Base-by-base conservation (phyloP, 2,797 vertebrate species). In the Platalea minor region DNA sequence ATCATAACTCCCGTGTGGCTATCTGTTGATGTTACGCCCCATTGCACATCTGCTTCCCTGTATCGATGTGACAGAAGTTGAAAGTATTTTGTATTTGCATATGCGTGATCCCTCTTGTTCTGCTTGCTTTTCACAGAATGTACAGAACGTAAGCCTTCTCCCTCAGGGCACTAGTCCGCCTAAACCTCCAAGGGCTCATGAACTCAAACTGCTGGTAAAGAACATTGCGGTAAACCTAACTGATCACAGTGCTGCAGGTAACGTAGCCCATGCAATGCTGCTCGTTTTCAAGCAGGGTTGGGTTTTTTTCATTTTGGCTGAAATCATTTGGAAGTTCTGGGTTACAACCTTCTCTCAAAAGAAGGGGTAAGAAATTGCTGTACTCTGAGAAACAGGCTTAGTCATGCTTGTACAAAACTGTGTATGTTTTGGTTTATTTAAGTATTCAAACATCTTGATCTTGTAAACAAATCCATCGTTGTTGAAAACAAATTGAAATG, bases 111-210 rank as follows among this genome's bases (percentile, higher is more conserved):
- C 33, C 65, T 83, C 29, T 39, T 92, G 45, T 72, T 77, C 77
- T 94, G 75, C 45, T 93, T 85, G 74, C 64, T 67, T 64, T 95
- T 80, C 83, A 80, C 97, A 99, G 99, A 98, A 96, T 63, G 93
- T 97, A 7, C 97, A 96, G 84, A 97, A 70, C 88, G 80, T 92
- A 35, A 85, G 95, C 13, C 45, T 93, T 26, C 60, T 97, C 57
- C 91, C 97, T 68, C 97, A 98, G 97, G 96, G 98, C 77, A 74
- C 98, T 50, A 99, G 99, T 37, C 99, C 99, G 4, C 99, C 99
- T 3, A 99, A 99, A 95, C 99, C 99, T 26, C 99, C 99, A 4
- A 98, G 99, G 6, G 99, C 98, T 80, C 99, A 99, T 0, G 99
- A 99, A 41, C 98, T 99, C 97, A 99, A 98, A 95, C 98, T 99